Base-by-base conservation (phyloP, 2,113 vertebrate genomes). In the Shinisaurus crocodilurus region DNA sequence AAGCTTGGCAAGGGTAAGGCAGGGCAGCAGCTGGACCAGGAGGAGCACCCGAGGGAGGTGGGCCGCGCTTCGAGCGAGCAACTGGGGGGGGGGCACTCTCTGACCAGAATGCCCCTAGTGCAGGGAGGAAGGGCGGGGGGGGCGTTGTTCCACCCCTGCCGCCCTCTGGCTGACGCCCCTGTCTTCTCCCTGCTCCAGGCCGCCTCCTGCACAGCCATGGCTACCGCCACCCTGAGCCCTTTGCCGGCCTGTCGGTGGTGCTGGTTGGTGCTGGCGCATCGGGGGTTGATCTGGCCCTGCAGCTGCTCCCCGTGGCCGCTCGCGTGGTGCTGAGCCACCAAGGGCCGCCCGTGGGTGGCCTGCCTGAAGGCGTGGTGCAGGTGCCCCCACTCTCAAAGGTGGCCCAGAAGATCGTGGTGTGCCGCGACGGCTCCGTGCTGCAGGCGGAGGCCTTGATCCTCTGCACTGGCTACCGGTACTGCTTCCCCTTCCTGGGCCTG, bases 391-490 rank as follows among this genome's bases (percentile, higher is more conserved):
- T 97, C 70, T 89, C 54, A 83, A 89, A 90, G 13, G 94, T 97
- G 1, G 86, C 95, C 1, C 87, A 96, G 3, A 89, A 97, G 6
- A 96, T 95, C 10, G 88, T 94, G 1, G n/a, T 97, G 54, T 97
- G 97, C 86, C 93, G 96, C 94, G 97, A 98, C 3, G 97, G 96
- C 60, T 96, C 91, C 0, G 74, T 90, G 89, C 50, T 83, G 54
- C 0, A 45, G 2, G 96, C 97, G 0, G 96, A 98, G 29, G 93
- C 95, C 9, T 94, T 98, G 91, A 94, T 98, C 76, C 94, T 98
- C 93, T 98, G 98, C 92, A 98, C 98, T 1, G 98, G 98, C 0
- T 98, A 98, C 91, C 97, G 96, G 77, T 98, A 97, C 95, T 94
- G 76, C 45, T 98, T 94, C 77, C 97, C 97, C 0, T 98, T 98